Conservation (phyloP, 92 coral and sea anemone genomes). For the Epizoanthus fatuus region DNA sequence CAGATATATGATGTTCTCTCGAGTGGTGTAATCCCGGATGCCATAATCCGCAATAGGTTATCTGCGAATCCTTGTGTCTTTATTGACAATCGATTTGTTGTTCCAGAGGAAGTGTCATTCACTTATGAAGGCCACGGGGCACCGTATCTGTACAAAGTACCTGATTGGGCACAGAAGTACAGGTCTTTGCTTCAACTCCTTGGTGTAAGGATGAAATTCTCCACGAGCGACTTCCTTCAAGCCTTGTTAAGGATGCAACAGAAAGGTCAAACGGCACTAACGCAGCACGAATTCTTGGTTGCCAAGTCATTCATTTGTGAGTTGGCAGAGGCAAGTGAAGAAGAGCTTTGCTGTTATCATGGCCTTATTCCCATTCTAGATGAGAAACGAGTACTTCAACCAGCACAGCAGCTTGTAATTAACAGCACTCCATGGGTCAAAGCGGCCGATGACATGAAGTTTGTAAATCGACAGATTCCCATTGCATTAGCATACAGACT, state of each 20-base stretch:
- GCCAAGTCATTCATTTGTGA: slow-evolving; percentile 38
- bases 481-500: slow-evolving; percentile 37
- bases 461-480: slow-evolving; percentile 25
- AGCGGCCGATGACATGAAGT: slow-evolving; percentile 10
- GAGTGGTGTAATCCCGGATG: not conserved
- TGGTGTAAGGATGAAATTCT: slow-evolving; percentile 45
- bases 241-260: slow-evolving; percentile 44
- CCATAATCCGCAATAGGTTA: not conserved
- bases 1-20: slow-evolving; percentile 56
- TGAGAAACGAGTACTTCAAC: not conserved
- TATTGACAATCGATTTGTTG: slow-evolving; percentile 39
- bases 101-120: slow-evolving; percentile 31
- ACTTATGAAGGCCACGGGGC: slow-evolving; percentile 43
- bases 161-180: slow-evolving; percentile 41
- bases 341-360: not conserved
- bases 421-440: slow-evolving; percentile 55
- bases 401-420: slow-evolving; percentile 38
- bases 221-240: slow-evolving; percentile 27
- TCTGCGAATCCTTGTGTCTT: slow-evolving; percentile 27
- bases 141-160: slow-evolving; percentile 55
- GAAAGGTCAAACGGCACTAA: slow-evolving; percentile 15
- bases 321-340: not conserved
- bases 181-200: slow-evolving; percentile 24
- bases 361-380: slow-evolving; percentile 17
- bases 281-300: slow-evolving; percentile 14